Evolutionary conservation across 2,888 invertebrate species (phyloP).

Genomic region (Elmis aenea): DNA sequence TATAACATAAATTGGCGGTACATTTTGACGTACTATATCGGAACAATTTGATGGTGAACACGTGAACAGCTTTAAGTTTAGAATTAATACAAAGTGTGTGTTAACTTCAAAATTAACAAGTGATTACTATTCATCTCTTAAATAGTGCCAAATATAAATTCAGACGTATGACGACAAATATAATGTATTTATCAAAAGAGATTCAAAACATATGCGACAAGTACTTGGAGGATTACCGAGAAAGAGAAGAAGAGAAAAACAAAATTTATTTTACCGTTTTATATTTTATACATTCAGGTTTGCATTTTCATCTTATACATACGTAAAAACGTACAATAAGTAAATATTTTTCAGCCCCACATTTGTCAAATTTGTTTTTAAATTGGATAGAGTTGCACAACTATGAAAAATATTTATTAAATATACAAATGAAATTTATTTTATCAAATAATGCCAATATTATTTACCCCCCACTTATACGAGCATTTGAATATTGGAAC

Average conservation of each 20-base stretch:
- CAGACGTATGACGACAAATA: no score
- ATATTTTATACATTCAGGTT: constrained; percentile 17
- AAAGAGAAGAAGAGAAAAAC: constrained; percentile 7
- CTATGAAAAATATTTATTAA: constrained; percentile 12
- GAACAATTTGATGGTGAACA: no score
- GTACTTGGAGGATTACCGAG: constrained; percentile 5
- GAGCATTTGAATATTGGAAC: constrained; percentile 18
- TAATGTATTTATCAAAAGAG: no score
- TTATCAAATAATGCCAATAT: constrained; percentile 8
- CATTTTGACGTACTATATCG: no score
- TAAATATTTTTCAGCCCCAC: constrained; percentile 10
- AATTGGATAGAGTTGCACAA: constrained; percentile 10
- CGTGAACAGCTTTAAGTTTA: no score
- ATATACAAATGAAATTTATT: constrained; percentile 10
- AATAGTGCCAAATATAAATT: no score
- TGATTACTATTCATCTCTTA: no score
- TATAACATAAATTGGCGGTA: no score
- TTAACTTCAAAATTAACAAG: no score
- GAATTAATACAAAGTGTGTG: no score
- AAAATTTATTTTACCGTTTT: constrained; percentile 9
- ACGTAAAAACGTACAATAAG: constrained; percentile 1
- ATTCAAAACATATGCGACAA: constrained; percentile 1
- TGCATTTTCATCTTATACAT: not conserved
- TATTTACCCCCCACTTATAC: constrained; percentile 13
- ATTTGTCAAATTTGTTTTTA: constrained; percentile 14